A percentile compares a stretch with the other conserved stretches of the same genome.
Conservation (phyloP, 2,113 vertebrate species). For the Scortum barcoo region DNA sequence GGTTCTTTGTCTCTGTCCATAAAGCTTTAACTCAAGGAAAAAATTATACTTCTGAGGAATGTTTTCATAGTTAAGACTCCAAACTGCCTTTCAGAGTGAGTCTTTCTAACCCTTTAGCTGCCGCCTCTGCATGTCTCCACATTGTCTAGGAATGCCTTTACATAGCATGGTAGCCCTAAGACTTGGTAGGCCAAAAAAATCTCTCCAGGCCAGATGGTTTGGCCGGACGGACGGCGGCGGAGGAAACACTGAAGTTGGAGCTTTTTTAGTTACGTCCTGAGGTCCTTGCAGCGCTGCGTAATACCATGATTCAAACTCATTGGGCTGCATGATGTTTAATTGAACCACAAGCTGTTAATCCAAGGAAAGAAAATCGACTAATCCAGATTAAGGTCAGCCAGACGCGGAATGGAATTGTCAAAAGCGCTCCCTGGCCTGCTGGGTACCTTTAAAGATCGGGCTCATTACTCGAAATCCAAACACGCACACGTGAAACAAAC, state of each 20-base stretch:
- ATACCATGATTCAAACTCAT: constrained; percentile 68
- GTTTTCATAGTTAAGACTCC: constrained; percentile 36
- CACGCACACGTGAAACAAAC: constrained; percentile 74
- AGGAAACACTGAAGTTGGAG: constrained; percentile 55
- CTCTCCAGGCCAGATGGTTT: constrained; percentile 65
- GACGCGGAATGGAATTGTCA: constrained; percentile 70
- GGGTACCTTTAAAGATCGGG: constrained; percentile 59
- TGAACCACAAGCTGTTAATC: constrained; percentile 77
- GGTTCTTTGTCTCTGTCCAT: constrained; percentile 7
- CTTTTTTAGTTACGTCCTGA: constrained; percentile 52
- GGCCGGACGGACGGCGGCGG: constrained; percentile 42
- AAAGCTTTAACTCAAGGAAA: constrained; percentile 34
- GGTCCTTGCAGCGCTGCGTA: constrained; percentile 48
- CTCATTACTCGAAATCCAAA: constrained; percentile 73
- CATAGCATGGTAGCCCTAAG: constrained; percentile 40
- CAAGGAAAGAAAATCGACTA: constrained; percentile 77
- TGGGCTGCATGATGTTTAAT: constrained; percentile 75
- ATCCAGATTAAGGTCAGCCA: constrained; percentile 81
- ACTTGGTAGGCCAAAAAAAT: constrained; percentile 44
- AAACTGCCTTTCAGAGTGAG: constrained; percentile 27
- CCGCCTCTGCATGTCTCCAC: constrained; percentile 51
- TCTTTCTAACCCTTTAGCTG: constrained; percentile 22
- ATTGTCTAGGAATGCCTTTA: constrained; percentile 57
- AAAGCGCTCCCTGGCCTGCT: constrained; percentile 53
- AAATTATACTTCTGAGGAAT: constrained; percentile 20